Percentiles rank a stretch among this genome's conserved stretches.
phyloP scores from a whole-genome alignment of 2,113 vertebrate species.

The Tylochromis polylepis region DNA sequence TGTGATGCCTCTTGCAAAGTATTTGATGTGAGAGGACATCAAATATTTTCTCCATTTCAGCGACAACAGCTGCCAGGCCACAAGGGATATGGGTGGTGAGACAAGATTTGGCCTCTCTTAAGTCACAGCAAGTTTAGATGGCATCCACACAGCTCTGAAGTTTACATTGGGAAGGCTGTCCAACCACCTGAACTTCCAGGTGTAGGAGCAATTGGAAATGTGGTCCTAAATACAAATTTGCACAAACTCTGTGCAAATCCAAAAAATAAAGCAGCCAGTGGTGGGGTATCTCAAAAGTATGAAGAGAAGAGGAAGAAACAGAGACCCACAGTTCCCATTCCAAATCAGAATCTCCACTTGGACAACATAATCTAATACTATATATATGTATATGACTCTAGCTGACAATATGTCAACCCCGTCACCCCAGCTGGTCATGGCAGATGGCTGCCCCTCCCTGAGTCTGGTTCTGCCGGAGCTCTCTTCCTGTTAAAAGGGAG shows the following conservation, averaged over 20 bases:
- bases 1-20: neutral
- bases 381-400: too few relatives aligned
- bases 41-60: neutral
- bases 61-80: neutral
- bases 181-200: neutral
- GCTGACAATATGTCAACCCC: too few relatives aligned
- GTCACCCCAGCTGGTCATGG: too few relatives aligned
- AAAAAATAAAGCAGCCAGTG: neutral
- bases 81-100: neutral
- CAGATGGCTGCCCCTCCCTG: too few relatives aligned
- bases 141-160: neutral
- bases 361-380: too few relatives aligned
- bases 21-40: neutral
- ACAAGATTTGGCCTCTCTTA: neutral
- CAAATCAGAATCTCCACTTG: neutral
- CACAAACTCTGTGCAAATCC: neutral
- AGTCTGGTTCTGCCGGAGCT: too few relatives aligned
- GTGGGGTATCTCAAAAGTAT: neutral
- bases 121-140: neutral
- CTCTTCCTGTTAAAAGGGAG: too few relatives aligned
- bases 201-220: neutral
- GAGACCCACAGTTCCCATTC: neutral
- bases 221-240: neutral
- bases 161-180: neutral
- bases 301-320: neutral